Conservation (phyloP, 2,113 vertebrate genomes). For the Brachypteracias leptosomus region DNA sequence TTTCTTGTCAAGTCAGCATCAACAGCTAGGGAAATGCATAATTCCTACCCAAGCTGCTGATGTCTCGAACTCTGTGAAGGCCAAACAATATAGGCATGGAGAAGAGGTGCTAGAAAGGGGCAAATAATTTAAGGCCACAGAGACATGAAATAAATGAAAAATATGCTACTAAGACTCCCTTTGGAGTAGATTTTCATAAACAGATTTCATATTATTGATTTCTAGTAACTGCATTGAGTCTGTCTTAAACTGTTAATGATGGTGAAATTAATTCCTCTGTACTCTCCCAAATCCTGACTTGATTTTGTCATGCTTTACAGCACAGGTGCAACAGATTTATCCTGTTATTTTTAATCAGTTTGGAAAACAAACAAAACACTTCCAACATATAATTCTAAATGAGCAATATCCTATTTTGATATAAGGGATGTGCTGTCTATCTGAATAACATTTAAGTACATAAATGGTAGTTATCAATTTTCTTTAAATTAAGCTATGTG, state of each 20-base stretch:
- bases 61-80: not conserved
- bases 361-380: constrained; percentile 20
- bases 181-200: not conserved
- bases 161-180: not conserved
- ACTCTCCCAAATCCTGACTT: not conserved
- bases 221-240: not conserved
- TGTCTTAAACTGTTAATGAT: not conserved
- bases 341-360: constrained; percentile 18
- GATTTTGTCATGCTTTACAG: not conserved
- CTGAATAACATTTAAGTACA: not conserved
- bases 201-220: not conserved
- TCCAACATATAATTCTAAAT: constrained; percentile 5
- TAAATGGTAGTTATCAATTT: not conserved
- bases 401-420: not conserved
- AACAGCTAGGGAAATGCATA: not conserved
- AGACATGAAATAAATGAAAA: not conserved
- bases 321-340: not conserved
- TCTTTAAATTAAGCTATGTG: not conserved
- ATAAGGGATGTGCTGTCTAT: not conserved
- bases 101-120: not conserved
- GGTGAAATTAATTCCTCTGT: not conserved
- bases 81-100: not conserved
- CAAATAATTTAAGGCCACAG: not conserved
- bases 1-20: not conserved
- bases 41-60: not conserved